Percentiles rank a stretch among this genome's conserved stretches.
These are phyloP conservation scores for Sarcophaga rosellei DNA, from an alignment of 2,888 invertebrate species.

Conservation along the genomic window DNA sequence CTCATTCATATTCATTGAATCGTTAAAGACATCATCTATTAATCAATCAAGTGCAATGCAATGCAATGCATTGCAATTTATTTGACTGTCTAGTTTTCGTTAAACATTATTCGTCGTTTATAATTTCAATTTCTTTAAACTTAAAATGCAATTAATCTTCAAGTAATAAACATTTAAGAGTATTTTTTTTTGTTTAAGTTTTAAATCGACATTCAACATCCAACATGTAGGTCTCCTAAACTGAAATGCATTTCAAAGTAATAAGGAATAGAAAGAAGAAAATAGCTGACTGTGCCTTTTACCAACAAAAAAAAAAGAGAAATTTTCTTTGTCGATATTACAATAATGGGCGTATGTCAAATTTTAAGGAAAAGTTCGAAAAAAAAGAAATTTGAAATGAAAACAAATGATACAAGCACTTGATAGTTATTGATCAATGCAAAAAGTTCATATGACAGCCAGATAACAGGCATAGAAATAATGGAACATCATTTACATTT, in stretches of 20 bases:
- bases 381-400: not conserved
- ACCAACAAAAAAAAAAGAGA: slow-evolving; percentile 41
- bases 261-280: not conserved
- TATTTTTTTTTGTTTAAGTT: not conserved
- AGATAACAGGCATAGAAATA: slow-evolving; percentile 3
- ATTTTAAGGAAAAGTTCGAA: not conserved
- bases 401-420: slow-evolving; percentile 53
- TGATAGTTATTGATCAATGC: slow-evolving; percentile 47
- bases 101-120: slow-evolving; percentile 65
- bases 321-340: slow-evolving; percentile 34
- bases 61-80: slow-evolving; percentile 68
- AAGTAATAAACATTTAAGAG: slow-evolving; percentile 59
- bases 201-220: slow-evolving; percentile 38
- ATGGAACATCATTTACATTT: too few species aligned
- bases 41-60: slow-evolving; percentile 68
- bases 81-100: slow-evolving; percentile 64
- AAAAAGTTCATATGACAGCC: slow-evolving; percentile 20
- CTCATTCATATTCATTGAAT: slow-evolving; percentile 64
- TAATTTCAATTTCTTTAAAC: slow-evolving; percentile 59
- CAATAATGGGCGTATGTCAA: slow-evolving; percentile 62
- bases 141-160: slow-evolving; percentile 68
- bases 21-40: slow-evolving; percentile 68
- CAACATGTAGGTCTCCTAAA: slow-evolving; percentile 47
- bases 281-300: slow-evolving; percentile 18
- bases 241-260: not conserved